Conservation (phyloP, 2,113 vertebrate species). For the Pungitius pungitius region DNA sequence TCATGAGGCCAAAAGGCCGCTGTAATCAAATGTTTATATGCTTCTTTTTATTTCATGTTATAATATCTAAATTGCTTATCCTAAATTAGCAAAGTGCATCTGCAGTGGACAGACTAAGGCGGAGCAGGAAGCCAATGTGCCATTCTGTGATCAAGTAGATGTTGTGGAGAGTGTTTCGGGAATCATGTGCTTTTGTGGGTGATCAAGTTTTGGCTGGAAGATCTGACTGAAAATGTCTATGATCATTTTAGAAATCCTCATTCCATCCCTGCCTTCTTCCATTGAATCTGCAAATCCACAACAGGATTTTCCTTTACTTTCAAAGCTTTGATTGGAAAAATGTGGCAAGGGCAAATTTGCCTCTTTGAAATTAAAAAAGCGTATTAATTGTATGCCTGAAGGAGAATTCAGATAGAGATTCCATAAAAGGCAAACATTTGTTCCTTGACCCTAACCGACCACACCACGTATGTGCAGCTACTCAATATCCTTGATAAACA, state of each 20-base stretch:
- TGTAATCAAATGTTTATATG: not conserved
- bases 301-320: constrained; percentile 18
- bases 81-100: not conserved
- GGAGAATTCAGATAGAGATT: constrained; percentile 40
- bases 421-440: constrained; percentile 56
- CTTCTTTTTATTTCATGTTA: not conserved
- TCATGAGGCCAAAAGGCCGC: not conserved
- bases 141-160: not conserved
- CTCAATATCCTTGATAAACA: constrained; percentile 16
- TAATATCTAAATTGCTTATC: not conserved
- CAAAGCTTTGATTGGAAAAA: constrained; percentile 50
- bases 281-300: constrained; percentile 40
- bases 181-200: not conserved
- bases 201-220: not conserved
- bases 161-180: not conserved
- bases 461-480: constrained; percentile 21
- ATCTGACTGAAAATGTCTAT: not conserved
- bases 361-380: constrained; percentile 65
- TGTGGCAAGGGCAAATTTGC: constrained; percentile 48
- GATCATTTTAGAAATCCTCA: not conserved
- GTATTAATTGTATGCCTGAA: constrained; percentile 55
- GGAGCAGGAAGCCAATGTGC: not conserved
- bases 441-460: constrained; percentile 53
- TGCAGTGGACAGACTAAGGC: not conserved
- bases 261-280: constrained; percentile 1